phyloP scores from a whole-genome alignment of 2,113 vertebrate species.

The Apodemus speciosus region DNA sequence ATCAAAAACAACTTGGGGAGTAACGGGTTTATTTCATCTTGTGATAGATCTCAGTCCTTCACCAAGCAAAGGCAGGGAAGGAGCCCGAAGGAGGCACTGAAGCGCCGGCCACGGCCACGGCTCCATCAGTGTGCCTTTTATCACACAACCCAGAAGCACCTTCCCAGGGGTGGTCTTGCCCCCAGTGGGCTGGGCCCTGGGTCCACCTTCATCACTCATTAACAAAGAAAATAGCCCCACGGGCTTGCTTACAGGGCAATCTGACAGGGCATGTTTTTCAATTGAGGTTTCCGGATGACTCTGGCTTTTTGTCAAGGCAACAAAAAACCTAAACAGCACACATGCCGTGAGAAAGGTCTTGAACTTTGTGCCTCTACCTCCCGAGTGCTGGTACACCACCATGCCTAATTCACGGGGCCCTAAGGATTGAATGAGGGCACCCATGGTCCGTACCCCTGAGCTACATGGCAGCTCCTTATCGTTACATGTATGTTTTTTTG shows the following conservation, averaged over 20 bases:
- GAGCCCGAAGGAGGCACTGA: too few relatives aligned
- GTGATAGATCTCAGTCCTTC: background rate
- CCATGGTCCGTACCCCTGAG: background rate
- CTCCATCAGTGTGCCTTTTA: background rate
- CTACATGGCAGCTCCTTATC: background rate
- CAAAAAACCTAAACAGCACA: background rate
- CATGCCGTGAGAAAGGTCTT: background rate
- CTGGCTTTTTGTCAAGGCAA: background rate
- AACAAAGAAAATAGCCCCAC: background rate
- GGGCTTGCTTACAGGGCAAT: background rate
- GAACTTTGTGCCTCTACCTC: background rate
- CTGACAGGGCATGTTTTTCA: background rate
- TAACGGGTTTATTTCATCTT: background rate
- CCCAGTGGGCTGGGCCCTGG: background rate
- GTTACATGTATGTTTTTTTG: background rate
- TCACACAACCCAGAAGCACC: background rate
- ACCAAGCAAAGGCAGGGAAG: too few relatives aligned
- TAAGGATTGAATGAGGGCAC: background rate
- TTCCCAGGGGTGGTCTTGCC: background rate
- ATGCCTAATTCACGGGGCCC: background rate
- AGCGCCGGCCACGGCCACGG: background rate
- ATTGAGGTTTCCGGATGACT: background rate
- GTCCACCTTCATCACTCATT: background rate
- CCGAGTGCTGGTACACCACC: background rate
- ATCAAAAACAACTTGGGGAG: background rate